Base-by-base conservation (phyloP, 2,888 invertebrate species). In the Lasioglossum marginatum region DNA sequence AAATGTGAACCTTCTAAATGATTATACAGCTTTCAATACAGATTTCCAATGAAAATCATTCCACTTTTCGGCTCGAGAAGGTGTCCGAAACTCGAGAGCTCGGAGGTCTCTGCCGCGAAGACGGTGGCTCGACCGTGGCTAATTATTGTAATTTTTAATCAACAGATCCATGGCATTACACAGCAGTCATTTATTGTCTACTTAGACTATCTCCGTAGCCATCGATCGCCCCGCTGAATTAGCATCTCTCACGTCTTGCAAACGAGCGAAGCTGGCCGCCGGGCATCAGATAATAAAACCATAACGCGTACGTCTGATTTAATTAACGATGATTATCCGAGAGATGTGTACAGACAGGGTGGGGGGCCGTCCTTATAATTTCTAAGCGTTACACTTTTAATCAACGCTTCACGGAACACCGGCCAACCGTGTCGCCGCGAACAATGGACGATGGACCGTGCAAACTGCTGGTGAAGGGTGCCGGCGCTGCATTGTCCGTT, bases 361-460 rank as follows among this genome's bases (percentile, higher is more conserved):
- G 71, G 70, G 79, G 74, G 78, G 81, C 12, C 8, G 48, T 72
- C 66, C 76, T 74, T 77, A 86, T 86, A 91, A 91, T 91, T 91
- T 89, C 91, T 90, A 92, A 90, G 87, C 90, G 90, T 90, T 90
- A 90, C 90, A 90, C 91, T 92, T 92, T 92, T 92, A 92, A 92
- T 92, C 91, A 88, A 83, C 76, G 79, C 83, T 90, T 91, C 90
- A 86, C 90, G 91, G 91, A 89, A 91, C 88, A 77, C 80, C 87
- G 87, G 52, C 88, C 92, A 92, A 87, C 82, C 91, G 86, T 87
- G 86, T 57, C 83, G 77, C 76, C 66, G 72, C 37, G 73, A 57
- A 91, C 91, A 91, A 91, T 90, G 79, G 86, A 83, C 80, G 88
- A 83, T 79, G 83, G 86, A 63, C 77, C 90, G 86, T 86, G 85